These are phyloP conservation scores for Drosophila serrata DNA, from an alignment of 1,140 invertebrate species.

Conservation along the genomic window DNA sequence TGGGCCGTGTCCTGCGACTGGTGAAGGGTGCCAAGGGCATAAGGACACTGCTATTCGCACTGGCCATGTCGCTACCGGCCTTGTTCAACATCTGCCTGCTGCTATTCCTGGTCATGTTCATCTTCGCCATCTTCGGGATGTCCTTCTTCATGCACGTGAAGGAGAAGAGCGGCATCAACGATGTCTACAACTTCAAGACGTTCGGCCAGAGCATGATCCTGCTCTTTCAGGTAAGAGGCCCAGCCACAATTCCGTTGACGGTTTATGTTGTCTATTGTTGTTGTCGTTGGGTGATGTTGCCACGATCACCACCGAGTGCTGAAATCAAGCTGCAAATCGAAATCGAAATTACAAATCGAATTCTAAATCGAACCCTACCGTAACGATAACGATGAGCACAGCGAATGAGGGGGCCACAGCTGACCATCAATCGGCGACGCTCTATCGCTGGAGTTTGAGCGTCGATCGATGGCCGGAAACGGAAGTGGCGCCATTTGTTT, in stretches of 20 bases:
- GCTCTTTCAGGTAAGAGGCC: constrained; percentile 93
- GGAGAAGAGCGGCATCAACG: constrained; percentile 96
- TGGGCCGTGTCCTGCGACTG: constrained; percentile 97
- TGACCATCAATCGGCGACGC: constrained; percentile 35
- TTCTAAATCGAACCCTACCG: neutral
- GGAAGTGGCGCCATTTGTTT: constrained; percentile 29
- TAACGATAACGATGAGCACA: constrained; percentile 2
- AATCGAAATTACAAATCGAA: constrained; percentile 7
- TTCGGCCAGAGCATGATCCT: constrained; percentile 99
- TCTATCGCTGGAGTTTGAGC: constrained; percentile 42
- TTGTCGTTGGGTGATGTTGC: constrained; percentile 85
- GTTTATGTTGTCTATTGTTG: constrained; percentile 85
- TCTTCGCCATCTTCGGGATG: constrained; percentile 99
- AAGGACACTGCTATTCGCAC: constrained; percentile 97
- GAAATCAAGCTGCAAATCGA: neutral
- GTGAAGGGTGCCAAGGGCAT: constrained; percentile 99
- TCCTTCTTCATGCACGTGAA: constrained; percentile 99
- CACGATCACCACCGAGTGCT: constrained; percentile 43
- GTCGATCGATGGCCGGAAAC: constrained; percentile 31
- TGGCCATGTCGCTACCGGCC: constrained; percentile 99
- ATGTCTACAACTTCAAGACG: constrained; percentile 99
- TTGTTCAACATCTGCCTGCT: constrained; percentile 99
- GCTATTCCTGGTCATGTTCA: constrained; percentile 99
- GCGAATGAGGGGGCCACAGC: neutral
- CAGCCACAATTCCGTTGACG: constrained; percentile 83